These are phyloP conservation scores for Trichonephila clavipes DNA, from an alignment of 1,140 invertebrate genomes.

Conservation along the genomic window DNA sequence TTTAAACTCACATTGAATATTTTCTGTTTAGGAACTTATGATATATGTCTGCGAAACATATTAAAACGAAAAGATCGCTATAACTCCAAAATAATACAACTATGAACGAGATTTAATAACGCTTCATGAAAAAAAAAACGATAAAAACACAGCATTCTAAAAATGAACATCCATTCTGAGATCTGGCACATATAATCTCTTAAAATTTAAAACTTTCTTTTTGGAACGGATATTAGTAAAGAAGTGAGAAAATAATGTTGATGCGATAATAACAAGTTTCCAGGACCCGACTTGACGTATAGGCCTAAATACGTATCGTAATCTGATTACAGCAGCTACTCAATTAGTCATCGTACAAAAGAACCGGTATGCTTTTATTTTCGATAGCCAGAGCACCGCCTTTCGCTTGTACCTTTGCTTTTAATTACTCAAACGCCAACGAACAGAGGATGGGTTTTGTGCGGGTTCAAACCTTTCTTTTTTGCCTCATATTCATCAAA, in stretches of 20 bases:
- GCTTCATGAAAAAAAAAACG: too few species aligned
- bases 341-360: slow-evolving; percentile 68
- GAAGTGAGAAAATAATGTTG: not conserved
- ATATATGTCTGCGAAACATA: too few species aligned
- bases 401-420: slow-evolving; percentile 59
- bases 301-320: slow-evolving; percentile 40
- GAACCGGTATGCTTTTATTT: slow-evolving; percentile 51
- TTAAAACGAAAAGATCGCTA: too few species aligned
- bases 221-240: not conserved
- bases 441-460: slow-evolving; percentile 45
- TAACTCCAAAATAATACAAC: too few species aligned
- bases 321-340: slow-evolving; percentile 54
- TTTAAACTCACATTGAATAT: too few species aligned
- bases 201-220: slow-evolving; percentile 36
- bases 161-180: too few species aligned
- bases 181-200: too few species aligned
- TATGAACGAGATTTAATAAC: too few species aligned
- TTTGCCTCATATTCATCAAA: slow-evolving; percentile 50
- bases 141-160: not conserved
- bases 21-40: too few species aligned
- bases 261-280: slow-evolving; percentile 29
- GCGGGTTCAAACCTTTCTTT: not conserved
- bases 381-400: slow-evolving; percentile 29
- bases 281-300: not conserved
- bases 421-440: slow-evolving; percentile 57